Conservation (phyloP, 2,797 vertebrate species). For the Pipistrellus pygmaeus region DNA sequence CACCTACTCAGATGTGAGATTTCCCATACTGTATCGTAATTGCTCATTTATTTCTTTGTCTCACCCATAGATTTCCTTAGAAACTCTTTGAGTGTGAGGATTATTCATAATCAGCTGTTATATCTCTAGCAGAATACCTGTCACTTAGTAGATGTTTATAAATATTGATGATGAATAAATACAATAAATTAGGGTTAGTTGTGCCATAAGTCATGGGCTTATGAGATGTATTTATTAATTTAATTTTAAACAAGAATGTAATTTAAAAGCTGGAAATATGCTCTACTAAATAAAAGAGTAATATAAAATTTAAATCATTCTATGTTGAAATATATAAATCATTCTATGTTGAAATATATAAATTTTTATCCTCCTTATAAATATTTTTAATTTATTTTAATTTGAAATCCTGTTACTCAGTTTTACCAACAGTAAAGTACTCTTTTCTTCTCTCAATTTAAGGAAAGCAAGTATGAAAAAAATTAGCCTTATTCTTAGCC, state of each 20-base stretch:
- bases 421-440: not conserved
- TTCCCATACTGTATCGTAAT: not conserved
- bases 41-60: not conserved
- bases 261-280: not conserved
- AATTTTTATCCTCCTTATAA: not conserved
- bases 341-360: not conserved
- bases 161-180: constrained; percentile 2
- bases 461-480: not conserved
- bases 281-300: not conserved
- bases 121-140: not conserved
- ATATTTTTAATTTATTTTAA: constrained; percentile 22
- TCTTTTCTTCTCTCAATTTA: not conserved
- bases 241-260: not conserved
- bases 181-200: constrained; percentile 27
- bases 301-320: not conserved
- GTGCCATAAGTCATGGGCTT: not conserved
- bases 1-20: not conserved
- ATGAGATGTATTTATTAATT: constrained; percentile 24
- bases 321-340: not conserved
- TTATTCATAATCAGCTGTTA: not conserved
- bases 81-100: not conserved
- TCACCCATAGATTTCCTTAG: not conserved
- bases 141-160: not conserved
- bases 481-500: not conserved
- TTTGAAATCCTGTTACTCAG: constrained; percentile 22